Evolutionary conservation across 2,888 invertebrate genomes (phyloP).

Genomic region (Lasioglossum pauxillum): DNA sequence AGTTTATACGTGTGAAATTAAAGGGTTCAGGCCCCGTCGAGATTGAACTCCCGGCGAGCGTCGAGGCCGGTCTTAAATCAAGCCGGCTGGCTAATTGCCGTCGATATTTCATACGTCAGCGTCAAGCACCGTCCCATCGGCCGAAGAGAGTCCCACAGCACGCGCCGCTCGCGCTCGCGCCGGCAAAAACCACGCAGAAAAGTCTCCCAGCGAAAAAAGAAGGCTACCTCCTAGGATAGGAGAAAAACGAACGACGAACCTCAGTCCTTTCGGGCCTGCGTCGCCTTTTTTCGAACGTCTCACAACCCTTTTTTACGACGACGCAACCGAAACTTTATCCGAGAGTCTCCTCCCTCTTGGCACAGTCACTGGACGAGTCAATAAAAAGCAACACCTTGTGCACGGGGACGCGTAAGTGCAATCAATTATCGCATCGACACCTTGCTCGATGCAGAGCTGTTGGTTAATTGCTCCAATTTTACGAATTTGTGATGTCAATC

Average conservation of each 20-base stretch:
- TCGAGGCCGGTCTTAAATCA: conserved; percentile 67
- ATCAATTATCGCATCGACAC: conserved; percentile 54
- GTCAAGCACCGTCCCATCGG: conserved; percentile 9
- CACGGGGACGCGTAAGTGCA: background rate
- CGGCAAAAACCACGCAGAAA: conserved; percentile 27
- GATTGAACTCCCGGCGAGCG: conserved; percentile 48
- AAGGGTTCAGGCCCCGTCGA: conserved; percentile 35
- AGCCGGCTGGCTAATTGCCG: conserved; percentile 64
- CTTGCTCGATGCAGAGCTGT: conserved; percentile 1
- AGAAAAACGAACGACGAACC: background rate
- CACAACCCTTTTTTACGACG: conserved; percentile 10
- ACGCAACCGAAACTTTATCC: conserved; percentile 39
- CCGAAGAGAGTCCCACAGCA: conserved; percentile 34
- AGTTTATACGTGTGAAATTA: conserved; percentile 56
- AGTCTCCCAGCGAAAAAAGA: conserved; percentile 43
- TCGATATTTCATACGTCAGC: conserved; percentile 63
- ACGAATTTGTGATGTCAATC: background rate
- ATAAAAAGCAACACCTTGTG: conserved; percentile 34
- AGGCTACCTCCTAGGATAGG: background rate
- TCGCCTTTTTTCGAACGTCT: background rate
- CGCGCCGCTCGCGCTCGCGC: conserved; percentile 47
- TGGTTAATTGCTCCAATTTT: background rate
- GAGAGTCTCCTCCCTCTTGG: background rate
- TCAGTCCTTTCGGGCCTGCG: no score
- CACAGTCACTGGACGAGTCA: background rate